phyloP scores from a whole-genome alignment of 1,140 invertebrate species.

The Octopus sinensis region DNA sequence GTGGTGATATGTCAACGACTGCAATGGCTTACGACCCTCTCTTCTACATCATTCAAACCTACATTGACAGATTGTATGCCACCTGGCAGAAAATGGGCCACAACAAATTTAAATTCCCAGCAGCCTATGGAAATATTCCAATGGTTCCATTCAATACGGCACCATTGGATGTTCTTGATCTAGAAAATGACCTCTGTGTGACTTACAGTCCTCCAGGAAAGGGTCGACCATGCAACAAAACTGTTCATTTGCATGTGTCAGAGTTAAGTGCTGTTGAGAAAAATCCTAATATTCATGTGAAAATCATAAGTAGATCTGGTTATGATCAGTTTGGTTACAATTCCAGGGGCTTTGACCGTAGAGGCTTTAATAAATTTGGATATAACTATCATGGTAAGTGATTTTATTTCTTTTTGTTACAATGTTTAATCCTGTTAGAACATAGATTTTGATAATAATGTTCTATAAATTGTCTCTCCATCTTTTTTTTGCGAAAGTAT shows the following conservation, averaged over 20 bases:
- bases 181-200: conserved; percentile 44
- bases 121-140: conserved; percentile 46
- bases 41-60: conserved; percentile 48
- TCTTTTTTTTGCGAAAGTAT: too few relatives aligned
- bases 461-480: too few relatives aligned
- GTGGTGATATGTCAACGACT: conserved; percentile 50
- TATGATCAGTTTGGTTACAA: conserved; percentile 35
- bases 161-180: conserved; percentile 44
- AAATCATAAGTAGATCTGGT: conserved; percentile 16
- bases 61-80: conserved; percentile 51
- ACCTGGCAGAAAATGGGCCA: conserved; percentile 46
- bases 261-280: conserved; percentile 17
- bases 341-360: conserved; percentile 32
- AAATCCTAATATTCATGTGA: conserved; percentile 31
- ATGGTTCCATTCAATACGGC: conserved; percentile 52
- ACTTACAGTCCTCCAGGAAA: conserved; percentile 37
- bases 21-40: conserved; percentile 49
- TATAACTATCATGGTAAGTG: conserved; percentile 36
- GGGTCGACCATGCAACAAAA: conserved; percentile 28
- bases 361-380: conserved; percentile 36
- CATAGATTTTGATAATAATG: too few relatives aligned
- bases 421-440: too few relatives aligned
- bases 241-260: background rate
- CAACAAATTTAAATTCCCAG: conserved; percentile 49
- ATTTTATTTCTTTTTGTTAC: background rate